Evolutionary conservation across 2,888 invertebrate species (phyloP).

Genomic region (Nemurella pictetii): DNA sequence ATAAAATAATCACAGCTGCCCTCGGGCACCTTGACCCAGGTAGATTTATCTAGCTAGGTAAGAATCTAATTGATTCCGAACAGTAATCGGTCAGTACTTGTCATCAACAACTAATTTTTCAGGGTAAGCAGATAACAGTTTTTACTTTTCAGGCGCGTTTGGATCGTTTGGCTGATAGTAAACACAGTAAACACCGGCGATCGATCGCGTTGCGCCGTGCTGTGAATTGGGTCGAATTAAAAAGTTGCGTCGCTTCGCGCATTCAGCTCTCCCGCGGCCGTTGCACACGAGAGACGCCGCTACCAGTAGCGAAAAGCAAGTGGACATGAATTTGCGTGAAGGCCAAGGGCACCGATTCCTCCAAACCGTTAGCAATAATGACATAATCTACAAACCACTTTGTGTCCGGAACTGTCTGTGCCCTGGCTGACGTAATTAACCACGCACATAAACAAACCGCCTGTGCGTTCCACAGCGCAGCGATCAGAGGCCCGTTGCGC

Average conservation of each 20-base stretch:
- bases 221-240: not conserved
- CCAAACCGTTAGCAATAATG: not conserved
- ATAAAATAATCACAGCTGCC: slow-evolving; percentile 1
- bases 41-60: not conserved
- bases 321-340: not conserved
- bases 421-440: not conserved
- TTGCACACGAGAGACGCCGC: not conserved
- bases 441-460: not conserved
- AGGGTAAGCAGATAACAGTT: not conserved
- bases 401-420: not conserved
- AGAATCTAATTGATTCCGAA: not conserved
- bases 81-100: too few relatives aligned
- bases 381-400: not conserved
- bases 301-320: not conserved
- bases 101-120: too few relatives aligned
- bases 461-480: not conserved
- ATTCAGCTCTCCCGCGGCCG: not conserved
- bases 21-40: not conserved
- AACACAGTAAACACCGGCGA: not conserved
- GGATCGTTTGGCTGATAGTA: not conserved
- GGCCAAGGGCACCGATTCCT: not conserved
- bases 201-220: not conserved
- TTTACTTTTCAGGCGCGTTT: not conserved
- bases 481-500: not conserved
- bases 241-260: not conserved